Evolutionary conservation across 2,888 invertebrate genomes (phyloP), one percentile per base, ranked within the genome.

Genomic region (Cristatella mucedo): DNA sequence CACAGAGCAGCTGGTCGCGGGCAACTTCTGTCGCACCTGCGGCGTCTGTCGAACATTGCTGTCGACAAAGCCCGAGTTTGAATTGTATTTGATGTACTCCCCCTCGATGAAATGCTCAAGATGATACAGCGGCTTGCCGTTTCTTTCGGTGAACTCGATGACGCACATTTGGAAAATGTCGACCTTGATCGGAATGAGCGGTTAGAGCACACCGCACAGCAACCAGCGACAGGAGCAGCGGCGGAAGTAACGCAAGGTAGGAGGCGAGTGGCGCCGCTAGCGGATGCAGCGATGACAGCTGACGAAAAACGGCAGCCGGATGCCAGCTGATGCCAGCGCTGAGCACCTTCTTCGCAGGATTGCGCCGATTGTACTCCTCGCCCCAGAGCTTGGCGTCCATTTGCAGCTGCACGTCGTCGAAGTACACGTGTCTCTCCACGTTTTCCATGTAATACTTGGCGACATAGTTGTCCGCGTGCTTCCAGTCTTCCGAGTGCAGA

Each of bases 351-450:
- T 73, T 73, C 5, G 73, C 73, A 29, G 73, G 73, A 51, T 72
- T 71, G 49, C 72, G 71, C 31, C 73, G 53, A 52, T 72, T 72
- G 59, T 64, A 73, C 50, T 73, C 73, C 52, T 73, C 72, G 7
- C 71, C 71, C 73, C 73, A 73, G 31, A 73, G 56, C 51, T 73
- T 73, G 21, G 73, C 71, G 55, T 73, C 72, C 71, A 73, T 72
- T 57, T 73, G 73, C n/a, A 73, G 60, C 42, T 63, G 63, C 22
- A 73, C 73, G 54, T 73, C 73, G 44, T 71, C 70, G 56, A 72
- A 71, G 49, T 73, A 70, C 2, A 69, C 68, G 13, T 65, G 54
- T 16, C 68, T 50, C 29, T 67, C 67, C 5, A 71, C 71, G 21
- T 57, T 49, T 38, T 67, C 65, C 53, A 70, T 69, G 57, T 73